Base-by-base conservation (phyloP, 2,888 invertebrate genomes). In the Microdon myrmicae region DNA sequence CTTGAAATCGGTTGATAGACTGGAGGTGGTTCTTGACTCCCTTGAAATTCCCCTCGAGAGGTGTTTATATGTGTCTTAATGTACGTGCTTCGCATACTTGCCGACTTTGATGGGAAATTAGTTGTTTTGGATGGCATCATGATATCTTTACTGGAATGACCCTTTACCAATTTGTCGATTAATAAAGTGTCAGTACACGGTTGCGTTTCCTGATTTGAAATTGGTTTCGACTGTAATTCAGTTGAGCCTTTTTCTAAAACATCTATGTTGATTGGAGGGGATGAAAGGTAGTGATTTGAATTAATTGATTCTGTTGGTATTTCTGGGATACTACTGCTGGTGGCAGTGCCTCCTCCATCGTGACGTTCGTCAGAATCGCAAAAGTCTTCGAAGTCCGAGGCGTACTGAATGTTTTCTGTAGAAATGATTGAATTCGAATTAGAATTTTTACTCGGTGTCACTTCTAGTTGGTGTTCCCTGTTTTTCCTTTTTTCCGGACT, bases 61-160 rank as follows among this genome's bases (percentile, higher is more conserved):
- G 37, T 43, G 53, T 73, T 73, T 3, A 73, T 58, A 43, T 73
- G 72, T 7, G 51, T 56, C 37, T 70, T 67, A 19, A 73, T 60
- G 28, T 68, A 71, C 2, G 37, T 41, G 4, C 45, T 37, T 19
- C 38, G 41, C 4, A 31, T 28, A 2, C 55, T 43, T 4, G 41
- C 16, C 2, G 59, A 60, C 4, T 61, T 16, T 0, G 66, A 67
- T 12, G 67, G 67, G 9, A 49, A 23, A 2, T 67, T 67, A 16
- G 51, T 67, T 23, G 16, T 67, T 51, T 64, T 68, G 48, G n/a
- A 39, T 9, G 34, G 56, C 54, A 59, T 51, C 49, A 69, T 70
- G 31, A 43, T 68, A 9, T 51, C 70, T 38, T 43, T 68, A 38
- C 10, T 60, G n/a, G 53, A 70, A 45, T 41, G 67, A 54, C 38